phyloP scores from a whole-genome alignment of 2,888 invertebrate genomes.

The Athalia cordata region DNA sequence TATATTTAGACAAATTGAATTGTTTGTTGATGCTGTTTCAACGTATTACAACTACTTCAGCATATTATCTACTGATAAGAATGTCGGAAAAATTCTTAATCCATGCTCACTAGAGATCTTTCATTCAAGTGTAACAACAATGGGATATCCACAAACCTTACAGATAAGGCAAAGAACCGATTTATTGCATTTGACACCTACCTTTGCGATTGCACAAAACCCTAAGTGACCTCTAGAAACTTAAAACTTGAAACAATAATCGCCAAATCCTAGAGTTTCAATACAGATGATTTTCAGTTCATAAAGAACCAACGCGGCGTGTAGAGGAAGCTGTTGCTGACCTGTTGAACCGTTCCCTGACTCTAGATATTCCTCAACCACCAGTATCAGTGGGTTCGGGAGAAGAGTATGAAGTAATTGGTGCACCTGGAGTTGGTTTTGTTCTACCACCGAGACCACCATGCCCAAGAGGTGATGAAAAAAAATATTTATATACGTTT shows the following conservation, averaged over 20 bases:
- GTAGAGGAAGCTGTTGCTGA: slow-evolving; percentile 81
- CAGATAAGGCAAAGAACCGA: too few relatives aligned
- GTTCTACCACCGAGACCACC: slow-evolving; percentile 82
- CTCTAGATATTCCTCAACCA: slow-evolving; percentile 60
- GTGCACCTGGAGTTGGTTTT: slow-evolving; percentile 74
- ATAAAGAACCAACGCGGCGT: slow-evolving; percentile 79
- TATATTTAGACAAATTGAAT: background rate
- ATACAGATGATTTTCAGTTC: slow-evolving; percentile 72
- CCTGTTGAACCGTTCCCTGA: slow-evolving; percentile 75
- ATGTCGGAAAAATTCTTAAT: too few relatives aligned
- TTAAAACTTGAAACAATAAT: background rate
- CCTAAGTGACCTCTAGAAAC: background rate
- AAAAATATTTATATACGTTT: background rate
- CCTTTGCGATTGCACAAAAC: background rate
- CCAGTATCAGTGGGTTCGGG: slow-evolving; percentile 74
- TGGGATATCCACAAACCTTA: too few relatives aligned
- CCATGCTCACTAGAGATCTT: too few relatives aligned
- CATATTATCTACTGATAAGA: too few relatives aligned
- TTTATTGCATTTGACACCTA: too few relatives aligned
- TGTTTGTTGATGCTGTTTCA: too few relatives aligned
- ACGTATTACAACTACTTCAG: too few relatives aligned
- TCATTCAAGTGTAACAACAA: too few relatives aligned
- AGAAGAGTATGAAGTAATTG: slow-evolving; percentile 84
- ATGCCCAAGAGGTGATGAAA: slow-evolving; percentile 65
- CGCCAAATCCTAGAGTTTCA: slow-evolving; percentile 6